Percentiles rank a stretch among this genome's conserved stretches.
Evolutionary conservation across 2,888 invertebrate species (phyloP).

Genomic region (Coronaproctus castanopsis): DNA sequence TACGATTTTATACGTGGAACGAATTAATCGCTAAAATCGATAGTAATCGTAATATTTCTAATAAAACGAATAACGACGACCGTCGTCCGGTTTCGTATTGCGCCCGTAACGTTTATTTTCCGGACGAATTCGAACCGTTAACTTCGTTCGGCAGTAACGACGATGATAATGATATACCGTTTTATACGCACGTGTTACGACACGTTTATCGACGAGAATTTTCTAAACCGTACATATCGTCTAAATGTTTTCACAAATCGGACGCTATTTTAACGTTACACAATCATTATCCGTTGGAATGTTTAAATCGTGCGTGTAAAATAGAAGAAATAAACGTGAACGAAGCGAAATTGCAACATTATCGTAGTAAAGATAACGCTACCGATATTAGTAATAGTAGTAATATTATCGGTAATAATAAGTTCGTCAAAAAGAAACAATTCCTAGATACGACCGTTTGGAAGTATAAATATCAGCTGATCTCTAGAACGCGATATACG

Average conservation of each 20-base stretch:
- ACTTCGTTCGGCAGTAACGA: conserved; percentile 61
- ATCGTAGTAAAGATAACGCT: conserved; percentile 70
- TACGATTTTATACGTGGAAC: conserved; percentile 48
- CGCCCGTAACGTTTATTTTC: conserved; percentile 77
- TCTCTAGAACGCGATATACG: conserved; percentile 45
- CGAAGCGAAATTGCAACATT: conserved; percentile 80
- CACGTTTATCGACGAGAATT: conserved; percentile 78
- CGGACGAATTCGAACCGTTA: conserved; percentile 49
- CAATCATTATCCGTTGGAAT: conserved; percentile 80
- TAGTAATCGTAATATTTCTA: conserved; percentile 36
- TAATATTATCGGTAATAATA: too few species aligned
- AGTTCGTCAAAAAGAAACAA: background rate
- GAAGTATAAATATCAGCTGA: conserved; percentile 61
- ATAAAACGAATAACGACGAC: too few species aligned
- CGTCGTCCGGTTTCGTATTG: conserved; percentile 41
- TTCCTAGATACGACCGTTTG: conserved; percentile 54
- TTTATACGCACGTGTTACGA: conserved; percentile 80
- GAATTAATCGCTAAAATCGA: conserved; percentile 53
- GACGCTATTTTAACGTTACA: conserved; percentile 71
- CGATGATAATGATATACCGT: conserved; percentile 37
- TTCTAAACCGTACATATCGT: conserved; percentile 79
- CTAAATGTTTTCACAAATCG: conserved; percentile 85
- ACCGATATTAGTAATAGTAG: conserved; percentile 60
- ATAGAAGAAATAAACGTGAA: conserved; percentile 62
- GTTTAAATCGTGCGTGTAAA: conserved; percentile 57